These are phyloP conservation scores for Vollenhovia emeryi DNA, from an alignment of 1,140 invertebrate species.

Conservation along the genomic window DNA sequence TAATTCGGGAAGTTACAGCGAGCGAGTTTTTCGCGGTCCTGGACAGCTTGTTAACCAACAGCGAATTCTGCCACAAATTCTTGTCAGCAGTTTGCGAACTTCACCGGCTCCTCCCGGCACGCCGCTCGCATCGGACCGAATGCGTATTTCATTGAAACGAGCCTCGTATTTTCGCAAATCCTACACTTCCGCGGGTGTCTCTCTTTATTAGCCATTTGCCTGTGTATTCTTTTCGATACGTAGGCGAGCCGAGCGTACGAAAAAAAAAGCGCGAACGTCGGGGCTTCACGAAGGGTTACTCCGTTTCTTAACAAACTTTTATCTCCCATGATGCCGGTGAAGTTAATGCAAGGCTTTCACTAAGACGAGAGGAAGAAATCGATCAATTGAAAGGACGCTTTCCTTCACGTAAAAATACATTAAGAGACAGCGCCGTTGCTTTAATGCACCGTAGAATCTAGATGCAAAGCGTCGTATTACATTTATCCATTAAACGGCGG, in stretches of 20 bases:
- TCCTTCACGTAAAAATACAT: slow-evolving; percentile 5
- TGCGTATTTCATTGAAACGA: slow-evolving; percentile 4
- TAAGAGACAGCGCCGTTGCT: neutral
- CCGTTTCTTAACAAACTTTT: neutral
- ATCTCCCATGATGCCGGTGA: neutral
- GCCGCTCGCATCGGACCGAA: neutral
- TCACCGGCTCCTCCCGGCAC: neutral
- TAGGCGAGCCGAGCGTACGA: too few species aligned
- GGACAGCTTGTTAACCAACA: slow-evolving; percentile 36
- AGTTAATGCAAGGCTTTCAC: neutral
- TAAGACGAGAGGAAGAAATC: neutral
- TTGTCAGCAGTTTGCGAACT: slow-evolving; percentile 44
- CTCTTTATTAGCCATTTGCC: neutral
- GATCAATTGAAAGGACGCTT: neutral
- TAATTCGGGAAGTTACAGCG: slow-evolving; percentile 42
- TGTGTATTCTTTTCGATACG: neutral
- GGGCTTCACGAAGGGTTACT: neutral
- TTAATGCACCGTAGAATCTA: slow-evolving; percentile 38
- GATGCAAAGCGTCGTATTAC: slow-evolving; percentile 49
- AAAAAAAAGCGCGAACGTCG: neutral
- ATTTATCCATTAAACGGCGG: slow-evolving; percentile 42
- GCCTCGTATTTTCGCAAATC: neutral
- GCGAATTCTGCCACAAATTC: slow-evolving; percentile 45
- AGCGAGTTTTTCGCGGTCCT: slow-evolving; percentile 44
- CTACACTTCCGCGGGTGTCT: neutral